Evolutionary conservation across 2,797 vertebrate species (phyloP).

Genomic region (Columba guinea): DNA sequence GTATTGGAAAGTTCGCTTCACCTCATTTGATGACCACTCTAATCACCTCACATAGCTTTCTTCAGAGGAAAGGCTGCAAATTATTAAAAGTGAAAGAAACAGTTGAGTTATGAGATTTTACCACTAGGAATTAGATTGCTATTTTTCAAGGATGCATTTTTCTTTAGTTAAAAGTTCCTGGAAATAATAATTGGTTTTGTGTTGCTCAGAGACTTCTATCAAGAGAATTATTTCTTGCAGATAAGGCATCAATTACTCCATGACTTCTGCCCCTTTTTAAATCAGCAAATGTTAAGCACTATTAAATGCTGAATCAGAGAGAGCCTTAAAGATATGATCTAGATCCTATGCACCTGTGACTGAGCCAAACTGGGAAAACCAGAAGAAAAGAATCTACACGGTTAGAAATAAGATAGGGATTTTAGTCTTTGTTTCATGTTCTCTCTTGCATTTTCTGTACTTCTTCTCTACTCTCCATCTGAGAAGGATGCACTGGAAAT

Average conservation of each 20-base stretch:
- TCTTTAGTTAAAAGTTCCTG: slow-evolving; percentile 31
- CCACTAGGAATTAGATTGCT: not conserved
- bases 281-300: not conserved
- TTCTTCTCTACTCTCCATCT: not conserved
- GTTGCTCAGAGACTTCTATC: slow-evolving; percentile 17
- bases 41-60: not conserved
- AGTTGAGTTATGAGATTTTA: slow-evolving; percentile 23
- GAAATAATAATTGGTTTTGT: slow-evolving; percentile 25
- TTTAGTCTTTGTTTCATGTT: slow-evolving; percentile 5
- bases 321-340: slow-evolving; percentile 3
- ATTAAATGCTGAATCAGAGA: slow-evolving; percentile 22
- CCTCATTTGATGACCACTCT: not conserved
- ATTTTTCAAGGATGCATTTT: slow-evolving; percentile 28
- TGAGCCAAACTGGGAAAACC: not conserved
- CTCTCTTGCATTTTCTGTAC: slow-evolving; percentile 9
- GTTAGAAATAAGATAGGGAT: not conserved
- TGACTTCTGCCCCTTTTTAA: slow-evolving; percentile 41
- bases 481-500: slow-evolving; percentile 32
- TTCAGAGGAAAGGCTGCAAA: not conserved
- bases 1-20: not conserved
- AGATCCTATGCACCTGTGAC: not conserved
- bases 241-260: slow-evolving; percentile 17
- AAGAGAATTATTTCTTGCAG: slow-evolving; percentile 40
- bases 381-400: not conserved
- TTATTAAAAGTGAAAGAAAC: slow-evolving; percentile 8